Conservation (phyloP, 1,140 invertebrate genomes). For the Stenopsyche tienmushanensis region DNA sequence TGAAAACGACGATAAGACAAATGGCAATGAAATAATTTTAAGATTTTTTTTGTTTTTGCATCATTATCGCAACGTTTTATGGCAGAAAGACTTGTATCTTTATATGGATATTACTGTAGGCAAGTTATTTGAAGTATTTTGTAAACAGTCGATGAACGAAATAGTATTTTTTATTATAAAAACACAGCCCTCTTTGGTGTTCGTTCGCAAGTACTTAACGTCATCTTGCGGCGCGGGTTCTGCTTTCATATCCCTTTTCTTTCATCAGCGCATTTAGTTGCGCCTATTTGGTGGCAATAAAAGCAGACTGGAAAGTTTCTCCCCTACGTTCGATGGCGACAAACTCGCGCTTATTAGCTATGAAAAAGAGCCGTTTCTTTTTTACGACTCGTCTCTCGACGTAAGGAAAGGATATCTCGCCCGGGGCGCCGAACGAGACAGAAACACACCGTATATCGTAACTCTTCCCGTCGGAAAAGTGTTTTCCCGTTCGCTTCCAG, state of each 20-base stretch:
- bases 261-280: conserved; percentile 23
- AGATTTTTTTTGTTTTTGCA: no score
- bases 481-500: conserved; percentile 22
- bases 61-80: no score
- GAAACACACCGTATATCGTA: conserved; percentile 1
- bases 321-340: conserved; percentile 26
- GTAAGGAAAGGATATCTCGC: background rate
- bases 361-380: conserved; percentile 37
- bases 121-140: no score
- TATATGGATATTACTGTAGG: no score
- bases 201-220: conserved; percentile 4
- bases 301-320: conserved; percentile 23
- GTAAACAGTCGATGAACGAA: no score
- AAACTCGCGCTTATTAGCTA: conserved; percentile 41
- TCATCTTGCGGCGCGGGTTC: conserved; percentile 5
- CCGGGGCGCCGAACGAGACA: conserved; percentile 1
- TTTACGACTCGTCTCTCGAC: conserved; percentile 24
- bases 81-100: no score
- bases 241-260: conserved; percentile 5
- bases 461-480: conserved; percentile 5
- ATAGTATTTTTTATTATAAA: no score
- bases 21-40: no score
- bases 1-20: no score
- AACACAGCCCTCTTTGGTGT: no score
- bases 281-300: conserved; percentile 32